Conservation (phyloP, 2,113 vertebrate genomes). For the Piaya cayana region DNA sequence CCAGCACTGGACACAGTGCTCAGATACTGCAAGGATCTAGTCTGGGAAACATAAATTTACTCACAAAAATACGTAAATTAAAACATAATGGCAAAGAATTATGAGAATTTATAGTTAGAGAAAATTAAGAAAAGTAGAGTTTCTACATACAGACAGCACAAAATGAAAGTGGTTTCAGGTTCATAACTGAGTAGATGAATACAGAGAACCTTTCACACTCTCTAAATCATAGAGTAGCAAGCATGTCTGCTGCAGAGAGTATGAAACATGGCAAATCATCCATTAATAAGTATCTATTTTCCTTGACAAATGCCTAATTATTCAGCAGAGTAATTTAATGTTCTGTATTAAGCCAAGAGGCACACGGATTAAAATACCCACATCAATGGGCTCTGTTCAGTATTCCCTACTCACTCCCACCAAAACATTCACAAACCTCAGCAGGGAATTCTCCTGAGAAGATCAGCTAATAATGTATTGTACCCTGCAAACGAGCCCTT, state of each 20-base stretch:
- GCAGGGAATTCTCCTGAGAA: slow-evolving; percentile 6
- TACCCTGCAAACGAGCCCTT: background rate
- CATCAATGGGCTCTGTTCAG: background rate
- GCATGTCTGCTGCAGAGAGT: background rate
- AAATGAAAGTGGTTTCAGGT: background rate
- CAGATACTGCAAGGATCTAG: background rate
- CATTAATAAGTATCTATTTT: slow-evolving; percentile 37
- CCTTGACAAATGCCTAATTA: slow-evolving; percentile 37
- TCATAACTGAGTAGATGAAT: background rate
- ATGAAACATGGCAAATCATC: slow-evolving; percentile 13
- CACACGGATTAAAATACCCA: background rate
- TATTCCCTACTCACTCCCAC: background rate
- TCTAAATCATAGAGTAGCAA: background rate
- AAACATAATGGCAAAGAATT: background rate
- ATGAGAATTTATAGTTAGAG: background rate
- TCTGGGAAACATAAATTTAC: background rate
- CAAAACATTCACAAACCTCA: background rate
- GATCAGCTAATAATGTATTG: background rate
- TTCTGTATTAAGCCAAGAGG: slow-evolving; percentile 37
- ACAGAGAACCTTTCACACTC: background rate
- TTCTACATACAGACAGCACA: background rate
- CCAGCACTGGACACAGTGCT: background rate
- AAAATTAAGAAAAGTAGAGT: background rate
- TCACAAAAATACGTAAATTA: background rate
- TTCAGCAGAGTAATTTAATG: slow-evolving; percentile 29